Conservation (phyloP, 1,140 invertebrate species). For the Andrena cerasifolii region DNA sequence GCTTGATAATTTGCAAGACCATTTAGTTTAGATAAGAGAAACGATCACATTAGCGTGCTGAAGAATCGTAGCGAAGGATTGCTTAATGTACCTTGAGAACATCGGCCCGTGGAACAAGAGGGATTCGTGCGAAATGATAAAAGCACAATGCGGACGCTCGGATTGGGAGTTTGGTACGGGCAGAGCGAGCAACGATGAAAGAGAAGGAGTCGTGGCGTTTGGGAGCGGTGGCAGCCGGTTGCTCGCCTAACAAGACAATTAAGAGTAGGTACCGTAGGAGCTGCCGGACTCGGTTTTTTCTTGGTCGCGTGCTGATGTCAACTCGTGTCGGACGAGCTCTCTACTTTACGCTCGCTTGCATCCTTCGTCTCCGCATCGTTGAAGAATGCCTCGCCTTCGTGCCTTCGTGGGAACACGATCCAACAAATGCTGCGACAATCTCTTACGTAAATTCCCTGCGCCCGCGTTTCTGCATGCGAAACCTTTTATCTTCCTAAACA, state of each 20-base stretch:
- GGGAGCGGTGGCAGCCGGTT: constrained; percentile 50
- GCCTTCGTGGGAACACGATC: constrained; percentile 36
- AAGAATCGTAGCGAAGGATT: too few relatives aligned
- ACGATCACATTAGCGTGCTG: too few relatives aligned
- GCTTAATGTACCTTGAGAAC: too few relatives aligned
- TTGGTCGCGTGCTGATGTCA: constrained; percentile 76
- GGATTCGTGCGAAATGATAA: too few relatives aligned
- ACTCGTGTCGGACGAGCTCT: constrained; percentile 45
- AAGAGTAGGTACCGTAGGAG: constrained; percentile 74
- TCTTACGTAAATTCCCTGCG: not conserved
- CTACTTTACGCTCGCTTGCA: constrained; percentile 18
- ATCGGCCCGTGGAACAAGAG: too few relatives aligned
- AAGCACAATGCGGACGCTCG: too few relatives aligned
- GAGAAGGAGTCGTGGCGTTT: constrained; percentile 22
- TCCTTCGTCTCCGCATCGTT: constrained; percentile 27
- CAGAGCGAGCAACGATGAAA: too few relatives aligned
- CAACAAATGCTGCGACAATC: not conserved
- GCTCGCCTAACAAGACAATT: constrained; percentile 76
- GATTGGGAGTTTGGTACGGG: too few relatives aligned
- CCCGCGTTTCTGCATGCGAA: not conserved
- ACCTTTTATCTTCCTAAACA: too few relatives aligned
- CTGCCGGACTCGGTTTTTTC: constrained; percentile 68
- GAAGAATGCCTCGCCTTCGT: constrained; percentile 12
- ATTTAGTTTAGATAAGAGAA: too few relatives aligned
- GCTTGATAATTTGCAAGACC: not conserved